A percentile compares a stretch with the other conserved stretches of the same genome.
Conservation (phyloP, 2,113 vertebrate genomes). For the Zosterops japonicus region DNA sequence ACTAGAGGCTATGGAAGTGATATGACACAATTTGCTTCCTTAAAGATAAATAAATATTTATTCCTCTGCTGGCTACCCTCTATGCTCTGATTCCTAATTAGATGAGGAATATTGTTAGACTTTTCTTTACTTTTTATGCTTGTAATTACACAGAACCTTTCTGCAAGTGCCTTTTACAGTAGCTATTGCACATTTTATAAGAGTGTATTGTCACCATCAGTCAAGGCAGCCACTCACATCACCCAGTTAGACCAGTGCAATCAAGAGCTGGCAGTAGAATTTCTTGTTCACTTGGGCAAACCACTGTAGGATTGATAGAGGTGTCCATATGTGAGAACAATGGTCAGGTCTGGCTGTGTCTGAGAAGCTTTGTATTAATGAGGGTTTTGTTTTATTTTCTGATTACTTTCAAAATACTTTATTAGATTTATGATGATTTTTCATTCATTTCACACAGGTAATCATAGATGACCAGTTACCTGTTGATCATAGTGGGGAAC, state of each 20-base stretch:
- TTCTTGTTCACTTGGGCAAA: neutral
- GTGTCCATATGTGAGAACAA: neutral
- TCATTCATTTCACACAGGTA: constrained; percentile 78
- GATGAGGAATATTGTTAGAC: neutral
- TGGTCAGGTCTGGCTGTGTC: neutral
- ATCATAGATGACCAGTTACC: constrained; percentile 97
- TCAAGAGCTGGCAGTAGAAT: neutral
- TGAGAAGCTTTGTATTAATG: neutral
- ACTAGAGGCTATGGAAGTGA: neutral
- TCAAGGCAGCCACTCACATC: neutral
- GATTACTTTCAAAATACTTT: neutral
- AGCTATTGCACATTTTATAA: neutral
- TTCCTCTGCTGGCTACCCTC: neutral
- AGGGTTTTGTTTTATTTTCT: neutral
- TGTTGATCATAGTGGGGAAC: constrained; percentile 91
- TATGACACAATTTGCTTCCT: neutral
- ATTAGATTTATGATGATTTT: neutral
- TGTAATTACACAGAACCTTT: neutral
- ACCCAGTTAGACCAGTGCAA: neutral
- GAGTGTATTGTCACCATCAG: neutral
- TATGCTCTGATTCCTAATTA: neutral
- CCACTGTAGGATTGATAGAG: neutral
- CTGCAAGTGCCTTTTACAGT: neutral
- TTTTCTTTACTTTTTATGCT: neutral
- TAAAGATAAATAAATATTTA: neutral